These are phyloP conservation scores for Lypha dubia DNA, from an alignment of 2,888 invertebrate genomes.

Conservation along the genomic window DNA sequence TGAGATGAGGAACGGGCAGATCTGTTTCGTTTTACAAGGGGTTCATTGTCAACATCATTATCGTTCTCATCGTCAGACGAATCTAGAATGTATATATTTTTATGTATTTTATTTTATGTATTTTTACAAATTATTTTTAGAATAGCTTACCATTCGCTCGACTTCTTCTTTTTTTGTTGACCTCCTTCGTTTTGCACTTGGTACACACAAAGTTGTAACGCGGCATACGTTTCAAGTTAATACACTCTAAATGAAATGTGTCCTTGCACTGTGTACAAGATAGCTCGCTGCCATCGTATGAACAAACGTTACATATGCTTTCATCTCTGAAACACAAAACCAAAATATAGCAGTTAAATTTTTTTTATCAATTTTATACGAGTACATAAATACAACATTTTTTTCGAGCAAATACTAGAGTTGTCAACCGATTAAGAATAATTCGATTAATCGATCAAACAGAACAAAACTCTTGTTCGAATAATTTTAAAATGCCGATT, in stretches of 20 bases:
- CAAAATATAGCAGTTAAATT: background rate
- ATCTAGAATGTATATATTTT: slow-evolving; percentile 14
- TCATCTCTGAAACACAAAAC: slow-evolving; percentile 75
- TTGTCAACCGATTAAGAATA: no score
- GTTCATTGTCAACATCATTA: slow-evolving; percentile 76
- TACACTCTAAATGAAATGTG: slow-evolving; percentile 90
- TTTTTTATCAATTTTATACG: background rate
- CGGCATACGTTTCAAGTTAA: slow-evolving; percentile 86
- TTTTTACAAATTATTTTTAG: no score
- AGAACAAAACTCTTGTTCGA: no score
- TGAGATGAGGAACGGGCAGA: slow-evolving; percentile 76
- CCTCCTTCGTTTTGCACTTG: slow-evolving; percentile 83
- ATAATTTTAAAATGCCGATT: no score
- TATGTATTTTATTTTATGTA: no score
- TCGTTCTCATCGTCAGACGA: slow-evolving; percentile 73
- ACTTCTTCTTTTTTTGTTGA: slow-evolving; percentile 72
- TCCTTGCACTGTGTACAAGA: slow-evolving; percentile 78
- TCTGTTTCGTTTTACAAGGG: slow-evolving; percentile 77
- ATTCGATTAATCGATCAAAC: no score
- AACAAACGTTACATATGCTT: slow-evolving; percentile 79
- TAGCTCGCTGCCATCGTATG: slow-evolving; percentile 80
- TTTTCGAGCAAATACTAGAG: no score
- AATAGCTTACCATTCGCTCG: slow-evolving; percentile 74
- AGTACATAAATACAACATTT: no score
- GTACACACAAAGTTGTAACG: slow-evolving; percentile 87